phyloP scores from a whole-genome alignment of 2,113 vertebrate species.

The Eleginops maclovinus region DNA sequence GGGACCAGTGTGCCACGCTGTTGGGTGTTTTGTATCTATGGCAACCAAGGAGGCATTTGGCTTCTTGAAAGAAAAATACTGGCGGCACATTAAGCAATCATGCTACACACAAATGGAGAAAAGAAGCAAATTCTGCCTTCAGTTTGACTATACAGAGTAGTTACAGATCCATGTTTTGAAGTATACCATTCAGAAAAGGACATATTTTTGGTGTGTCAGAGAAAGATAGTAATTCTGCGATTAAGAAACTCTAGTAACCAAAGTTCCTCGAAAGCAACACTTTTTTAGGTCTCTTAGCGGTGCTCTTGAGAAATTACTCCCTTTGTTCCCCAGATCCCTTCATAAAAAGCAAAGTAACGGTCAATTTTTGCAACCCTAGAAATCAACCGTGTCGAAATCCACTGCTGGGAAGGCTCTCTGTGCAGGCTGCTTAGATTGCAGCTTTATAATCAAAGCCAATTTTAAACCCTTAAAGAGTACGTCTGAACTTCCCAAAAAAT shows the following conservation, averaged over 20 bases:
- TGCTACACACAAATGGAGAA: conserved; percentile 33
- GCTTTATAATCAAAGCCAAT: conserved; percentile 70
- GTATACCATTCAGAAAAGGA: background rate
- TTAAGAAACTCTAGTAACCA: conserved; percentile 19
- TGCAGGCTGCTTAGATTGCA: conserved; percentile 33
- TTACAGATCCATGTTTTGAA: background rate
- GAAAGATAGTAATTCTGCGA: conserved; percentile 9
- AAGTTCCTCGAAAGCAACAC: conserved; percentile 39
- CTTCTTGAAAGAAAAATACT: conserved; percentile 62
- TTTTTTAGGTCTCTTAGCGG: conserved; percentile 23
- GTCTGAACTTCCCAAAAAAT: conserved; percentile 48
- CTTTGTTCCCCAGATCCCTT: background rate
- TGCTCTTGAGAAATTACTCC: conserved; percentile 28
- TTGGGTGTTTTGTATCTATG: conserved; percentile 48
- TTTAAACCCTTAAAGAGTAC: conserved; percentile 67
- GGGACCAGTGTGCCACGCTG: conserved; percentile 12
- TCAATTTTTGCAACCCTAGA: conserved; percentile 50
- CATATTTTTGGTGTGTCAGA: background rate
- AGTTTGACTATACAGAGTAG: background rate
- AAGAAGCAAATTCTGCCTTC: background rate
- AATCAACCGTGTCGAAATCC: conserved; percentile 60
- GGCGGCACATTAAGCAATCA: conserved; percentile 50
- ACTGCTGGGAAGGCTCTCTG: conserved; percentile 49
- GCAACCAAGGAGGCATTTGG: conserved; percentile 60
- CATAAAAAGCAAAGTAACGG: conserved; percentile 24